Evolutionary conservation across 2,797 vertebrate genomes (phyloP).

Genomic region (Enteromius fasciolatus): DNA sequence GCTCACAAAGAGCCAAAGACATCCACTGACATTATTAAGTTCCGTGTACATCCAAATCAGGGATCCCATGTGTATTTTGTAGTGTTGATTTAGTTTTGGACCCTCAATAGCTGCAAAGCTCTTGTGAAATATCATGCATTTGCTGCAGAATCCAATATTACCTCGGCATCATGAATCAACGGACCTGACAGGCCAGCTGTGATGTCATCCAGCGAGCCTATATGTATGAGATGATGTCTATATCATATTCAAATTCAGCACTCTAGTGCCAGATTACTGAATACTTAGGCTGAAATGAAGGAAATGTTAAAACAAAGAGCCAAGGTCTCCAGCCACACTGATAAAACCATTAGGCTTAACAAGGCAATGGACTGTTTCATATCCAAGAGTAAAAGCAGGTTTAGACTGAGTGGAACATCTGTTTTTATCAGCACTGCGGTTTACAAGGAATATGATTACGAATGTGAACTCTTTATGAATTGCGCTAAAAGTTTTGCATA

Average conservation of each 20-base stretch:
- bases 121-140: conserved; percentile 48
- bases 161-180: conserved; percentile 25
- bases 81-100: conserved; percentile 34
- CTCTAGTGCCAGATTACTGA: conserved; percentile 2
- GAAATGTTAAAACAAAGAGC: conserved; percentile 35
- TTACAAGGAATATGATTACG: conserved; percentile 24
- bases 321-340: conserved; percentile 3
- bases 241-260: conserved; percentile 36
- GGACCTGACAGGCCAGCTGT: conserved; percentile 25
- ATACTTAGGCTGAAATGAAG: not conserved
- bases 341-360: conserved; percentile 57
- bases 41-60: conserved; percentile 20
- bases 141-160: conserved; percentile 55
- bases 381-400: conserved; percentile 48
- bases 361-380: conserved; percentile 54
- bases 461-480: conserved; percentile 9
- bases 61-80: conserved; percentile 22
- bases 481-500: not conserved
- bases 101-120: conserved; percentile 58
- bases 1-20: conserved; percentile 30
- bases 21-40: conserved; percentile 18
- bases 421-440: conserved; percentile 44
- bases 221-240: conserved; percentile 40
- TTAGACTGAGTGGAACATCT: conserved; percentile 53
- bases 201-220: conserved; percentile 37